Base-by-base conservation (phyloP, 2,888 invertebrate species). In the Amitus sp. region DNA sequence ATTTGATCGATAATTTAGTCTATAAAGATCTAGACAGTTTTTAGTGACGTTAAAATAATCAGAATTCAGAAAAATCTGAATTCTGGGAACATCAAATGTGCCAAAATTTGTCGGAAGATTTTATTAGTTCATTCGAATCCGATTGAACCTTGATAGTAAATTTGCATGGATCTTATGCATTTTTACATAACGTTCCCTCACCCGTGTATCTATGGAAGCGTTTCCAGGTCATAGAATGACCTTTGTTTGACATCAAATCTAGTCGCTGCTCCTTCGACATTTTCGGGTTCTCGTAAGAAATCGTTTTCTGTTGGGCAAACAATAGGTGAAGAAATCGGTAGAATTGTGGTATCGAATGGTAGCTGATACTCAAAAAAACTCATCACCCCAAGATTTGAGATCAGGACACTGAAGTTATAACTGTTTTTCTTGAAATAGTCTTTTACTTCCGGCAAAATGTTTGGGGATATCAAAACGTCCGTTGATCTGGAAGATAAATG, bases 391-490 rank as follows among this genome's bases (percentile, higher is more conserved):
- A 93, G 85, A 78, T 93, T 91, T 74, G 88, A 87, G 71, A 91
- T 89, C 23, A 91, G 82, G 0, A 91, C 86, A 65, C 87, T 87
- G 66, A 86, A 90, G 46, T 87, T 85, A 27, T 92, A 87, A 37
- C 85, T 85, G 60, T 86, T 85, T 10, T 87, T 86, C 55, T 85
- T 85, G 2, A 92, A 82, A 72, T 86, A 86, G 37, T 86, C 85
- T 71, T 86, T 87, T 2, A 89, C 82, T 51, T 88, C 87, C 2
- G 75, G 76, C 1, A 88, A 81, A 52, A 90, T 84, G 59, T 87
- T 87, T 1, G 92, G 91, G 0, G 93, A 88, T 9, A 93, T 87
- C 46, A 93, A 85, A 2, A 94, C 83, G 74, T 94, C 93, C 0
- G 89, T 88, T 3, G 89, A 70, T 58, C 81, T 80, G 18, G 13